Evolutionary conservation across 2,888 invertebrate species (phyloP).

Genomic region (Drosophila engyochracea): DNA sequence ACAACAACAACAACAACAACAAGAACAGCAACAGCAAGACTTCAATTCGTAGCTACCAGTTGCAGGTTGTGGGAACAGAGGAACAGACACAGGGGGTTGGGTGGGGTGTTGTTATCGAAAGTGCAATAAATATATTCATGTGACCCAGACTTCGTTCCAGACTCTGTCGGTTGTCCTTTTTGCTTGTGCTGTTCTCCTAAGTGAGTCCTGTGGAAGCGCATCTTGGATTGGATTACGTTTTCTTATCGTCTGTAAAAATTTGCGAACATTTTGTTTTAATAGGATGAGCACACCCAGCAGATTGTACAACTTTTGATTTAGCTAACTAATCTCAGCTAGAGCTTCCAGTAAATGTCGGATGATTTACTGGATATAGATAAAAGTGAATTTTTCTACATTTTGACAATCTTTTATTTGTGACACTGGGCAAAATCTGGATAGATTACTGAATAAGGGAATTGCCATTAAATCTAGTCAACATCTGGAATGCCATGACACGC

Average conservation of each 20-base stretch:
- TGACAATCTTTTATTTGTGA: not conserved
- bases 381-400: not conserved
- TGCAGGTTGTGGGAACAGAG: slow-evolving; percentile 7
- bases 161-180: slow-evolving; percentile 4
- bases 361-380: not conserved
- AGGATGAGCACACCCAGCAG: not conserved
- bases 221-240: not conserved
- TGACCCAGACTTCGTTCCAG: slow-evolving; percentile 25
- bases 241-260: not conserved
- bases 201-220: not conserved
- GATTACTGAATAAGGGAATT: not conserved
- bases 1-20: slow-evolving; percentile 9
- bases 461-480: not conserved
- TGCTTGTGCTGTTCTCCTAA: not conserved
- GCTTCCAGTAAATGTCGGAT: not conserved
- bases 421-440: not conserved
- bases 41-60: slow-evolving; percentile 26
- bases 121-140: slow-evolving; percentile 58
- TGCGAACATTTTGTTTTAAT: not conserved
- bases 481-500: not conserved
- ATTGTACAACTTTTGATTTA: not conserved
- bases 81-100: not conserved
- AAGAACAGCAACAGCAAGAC: not conserved
- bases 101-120: slow-evolving; percentile 41
- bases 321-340: not conserved